Conservation (phyloP, 2,888 invertebrate genomes). For the Drosophila meridionalis region DNA sequence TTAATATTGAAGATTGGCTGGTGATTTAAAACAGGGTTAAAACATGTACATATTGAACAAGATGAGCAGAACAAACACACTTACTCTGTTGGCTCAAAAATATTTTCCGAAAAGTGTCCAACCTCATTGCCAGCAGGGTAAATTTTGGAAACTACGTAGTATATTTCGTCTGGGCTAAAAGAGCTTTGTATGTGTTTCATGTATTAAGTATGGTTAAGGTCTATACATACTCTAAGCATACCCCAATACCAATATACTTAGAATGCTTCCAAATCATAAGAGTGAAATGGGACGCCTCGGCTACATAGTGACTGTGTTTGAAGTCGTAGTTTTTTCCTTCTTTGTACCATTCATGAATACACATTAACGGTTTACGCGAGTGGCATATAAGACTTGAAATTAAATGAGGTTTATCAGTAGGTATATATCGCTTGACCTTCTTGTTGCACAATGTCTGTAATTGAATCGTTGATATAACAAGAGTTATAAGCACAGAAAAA, state of each 20-base stretch:
- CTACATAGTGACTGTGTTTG: background rate
- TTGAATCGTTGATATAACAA: background rate
- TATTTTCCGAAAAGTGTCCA: background rate
- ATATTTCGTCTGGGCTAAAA: background rate
- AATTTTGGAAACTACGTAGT: background rate
- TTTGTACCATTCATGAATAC: background rate
- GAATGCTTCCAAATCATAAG: background rate
- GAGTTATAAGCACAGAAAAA: background rate
- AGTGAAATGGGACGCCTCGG: background rate
- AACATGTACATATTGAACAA: too few relatives aligned
- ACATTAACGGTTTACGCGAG: background rate
- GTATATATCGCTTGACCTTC: background rate
- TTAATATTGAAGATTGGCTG: background rate
- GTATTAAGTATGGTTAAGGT: background rate
- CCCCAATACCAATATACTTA: background rate
- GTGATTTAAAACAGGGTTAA: background rate
- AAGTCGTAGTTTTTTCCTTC: background rate
- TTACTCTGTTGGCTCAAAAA: background rate
- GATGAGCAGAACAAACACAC: background rate
- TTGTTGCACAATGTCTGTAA: background rate
- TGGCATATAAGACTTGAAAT: background rate
- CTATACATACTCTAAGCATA: background rate
- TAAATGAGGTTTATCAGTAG: rapidly evolving
- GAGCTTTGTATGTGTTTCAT: background rate
- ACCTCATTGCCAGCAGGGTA: background rate